These are phyloP conservation scores for Uloborus plumipes DNA, from an alignment of 2,888 invertebrate genomes.

Conservation along the genomic window DNA sequence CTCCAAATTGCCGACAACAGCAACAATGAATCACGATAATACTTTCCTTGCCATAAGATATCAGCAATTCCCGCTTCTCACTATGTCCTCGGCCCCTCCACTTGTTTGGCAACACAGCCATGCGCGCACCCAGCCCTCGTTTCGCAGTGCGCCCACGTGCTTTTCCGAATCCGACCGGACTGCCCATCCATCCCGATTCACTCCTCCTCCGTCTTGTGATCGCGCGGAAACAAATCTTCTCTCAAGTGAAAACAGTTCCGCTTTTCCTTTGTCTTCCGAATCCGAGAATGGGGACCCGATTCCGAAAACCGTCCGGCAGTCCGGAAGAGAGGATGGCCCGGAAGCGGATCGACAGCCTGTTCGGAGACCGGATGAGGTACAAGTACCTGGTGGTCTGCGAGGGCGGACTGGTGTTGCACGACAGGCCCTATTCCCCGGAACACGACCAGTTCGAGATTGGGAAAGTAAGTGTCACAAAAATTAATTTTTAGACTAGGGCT, in stretches of 20 bases:
- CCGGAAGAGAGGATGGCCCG: constrained; percentile 33
- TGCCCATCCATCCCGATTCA: too few species aligned
- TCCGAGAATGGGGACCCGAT: background rate
- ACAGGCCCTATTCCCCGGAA: constrained; percentile 9
- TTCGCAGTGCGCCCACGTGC: constrained; percentile 30
- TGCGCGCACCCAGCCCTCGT: constrained; percentile 12
- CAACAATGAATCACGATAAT: too few species aligned
- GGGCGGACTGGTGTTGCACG: constrained; percentile 27
- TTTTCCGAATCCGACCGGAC: background rate
- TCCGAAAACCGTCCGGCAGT: background rate
- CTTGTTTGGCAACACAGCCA: constrained; percentile 36
- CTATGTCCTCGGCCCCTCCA: background rate
- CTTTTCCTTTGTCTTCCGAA: too few species aligned
- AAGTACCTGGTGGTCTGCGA: constrained; percentile 35
- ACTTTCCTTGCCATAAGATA: too few species aligned
- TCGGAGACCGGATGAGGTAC: constrained; percentile 30
- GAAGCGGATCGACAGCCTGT: constrained; percentile 23
- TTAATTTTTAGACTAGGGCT: too few species aligned
- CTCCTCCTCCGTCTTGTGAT: too few species aligned
- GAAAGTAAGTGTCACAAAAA: constrained; percentile 2
- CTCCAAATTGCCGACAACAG: too few species aligned
- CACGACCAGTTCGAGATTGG: constrained; percentile 18
- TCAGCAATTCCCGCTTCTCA: too few species aligned
- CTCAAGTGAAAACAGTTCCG: too few species aligned
- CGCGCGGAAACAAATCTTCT: too few species aligned